phyloP scores from a whole-genome alignment of 2,797 vertebrate species.

The Acanthiza pusilla region DNA sequence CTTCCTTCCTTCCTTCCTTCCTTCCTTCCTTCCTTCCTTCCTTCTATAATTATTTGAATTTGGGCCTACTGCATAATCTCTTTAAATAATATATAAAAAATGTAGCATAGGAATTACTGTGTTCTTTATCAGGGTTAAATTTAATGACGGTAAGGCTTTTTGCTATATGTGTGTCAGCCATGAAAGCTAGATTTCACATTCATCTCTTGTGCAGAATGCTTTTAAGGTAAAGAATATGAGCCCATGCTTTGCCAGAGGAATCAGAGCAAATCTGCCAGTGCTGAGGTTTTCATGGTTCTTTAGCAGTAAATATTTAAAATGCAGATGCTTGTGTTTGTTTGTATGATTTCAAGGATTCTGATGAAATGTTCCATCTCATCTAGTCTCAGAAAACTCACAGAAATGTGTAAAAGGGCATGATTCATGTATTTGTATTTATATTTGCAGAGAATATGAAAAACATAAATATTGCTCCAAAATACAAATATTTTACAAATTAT shows the following conservation, averaged over 20 bases:
- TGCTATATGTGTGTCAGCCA: neutral
- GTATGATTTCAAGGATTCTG: conserved; percentile 22
- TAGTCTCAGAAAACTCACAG: neutral
- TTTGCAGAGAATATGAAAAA: neutral
- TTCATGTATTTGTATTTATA: neutral
- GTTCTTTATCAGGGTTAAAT: neutral
- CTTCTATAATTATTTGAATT: neutral
- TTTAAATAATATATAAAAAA: conserved; percentile 12
- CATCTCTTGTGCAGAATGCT: neutral
- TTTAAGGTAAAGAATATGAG: neutral
- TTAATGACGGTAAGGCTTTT: neutral
- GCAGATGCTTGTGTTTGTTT: conserved; percentile 7
- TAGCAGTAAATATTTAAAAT: conserved; percentile 45
- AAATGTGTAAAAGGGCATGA: neutral
- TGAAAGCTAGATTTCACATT: conserved; percentile 3
- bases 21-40: too few species aligned
- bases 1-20: neutral
- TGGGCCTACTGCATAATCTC: neutral
- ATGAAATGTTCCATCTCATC: conserved; percentile 33
- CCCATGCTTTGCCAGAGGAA: neutral
- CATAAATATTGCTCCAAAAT: neutral
- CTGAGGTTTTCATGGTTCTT: neutral
- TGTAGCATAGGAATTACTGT: neutral
- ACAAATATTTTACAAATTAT: neutral
- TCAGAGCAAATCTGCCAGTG: neutral